phyloP scores from a whole-genome alignment of 1,140 invertebrate genomes.

The Saccostrea glomerata region DNA sequence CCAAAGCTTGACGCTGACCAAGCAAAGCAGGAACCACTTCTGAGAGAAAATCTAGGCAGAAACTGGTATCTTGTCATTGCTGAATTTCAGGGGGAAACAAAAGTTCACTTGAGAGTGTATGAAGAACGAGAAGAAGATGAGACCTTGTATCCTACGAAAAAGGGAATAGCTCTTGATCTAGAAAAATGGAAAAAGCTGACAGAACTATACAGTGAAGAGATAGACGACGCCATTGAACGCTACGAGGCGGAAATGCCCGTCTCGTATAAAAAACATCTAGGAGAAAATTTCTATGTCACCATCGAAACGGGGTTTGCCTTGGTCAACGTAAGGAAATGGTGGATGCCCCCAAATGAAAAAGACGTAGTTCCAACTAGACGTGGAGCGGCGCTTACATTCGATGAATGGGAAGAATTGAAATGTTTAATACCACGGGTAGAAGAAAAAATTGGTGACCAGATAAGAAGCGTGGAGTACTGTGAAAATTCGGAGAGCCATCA shows the following conservation, averaged over 20 bases:
- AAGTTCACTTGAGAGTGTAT: conserved; percentile 30
- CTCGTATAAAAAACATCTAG: neutral
- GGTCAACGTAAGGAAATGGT: conserved; percentile 31
- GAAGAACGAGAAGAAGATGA: neutral
- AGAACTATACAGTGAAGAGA: neutral
- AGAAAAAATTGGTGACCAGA: conserved; percentile 1
- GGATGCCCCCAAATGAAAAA: neutral
- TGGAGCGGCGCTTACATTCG: neutral
- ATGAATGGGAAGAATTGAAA: neutral
- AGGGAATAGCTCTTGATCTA: neutral
- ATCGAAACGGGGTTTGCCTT: neutral
- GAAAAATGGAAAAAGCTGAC: neutral
- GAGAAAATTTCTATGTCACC: neutral
- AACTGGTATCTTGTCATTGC: conserved; percentile 3
- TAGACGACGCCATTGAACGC: neutral
- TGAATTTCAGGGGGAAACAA: neutral
- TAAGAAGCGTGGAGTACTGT: neutral
- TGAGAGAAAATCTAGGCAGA: neutral
- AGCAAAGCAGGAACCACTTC: neutral
- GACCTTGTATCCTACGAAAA: neutral
- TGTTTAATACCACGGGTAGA: neutral
- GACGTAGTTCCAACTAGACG: neutral
- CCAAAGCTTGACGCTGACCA: neutral
- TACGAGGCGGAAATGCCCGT: neutral
- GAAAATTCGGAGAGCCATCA: conserved; percentile 35